phyloP scores from a whole-genome alignment of 1,140 invertebrate genomes.

The roundworm (Caenorhabditis elegans) region DNA sequence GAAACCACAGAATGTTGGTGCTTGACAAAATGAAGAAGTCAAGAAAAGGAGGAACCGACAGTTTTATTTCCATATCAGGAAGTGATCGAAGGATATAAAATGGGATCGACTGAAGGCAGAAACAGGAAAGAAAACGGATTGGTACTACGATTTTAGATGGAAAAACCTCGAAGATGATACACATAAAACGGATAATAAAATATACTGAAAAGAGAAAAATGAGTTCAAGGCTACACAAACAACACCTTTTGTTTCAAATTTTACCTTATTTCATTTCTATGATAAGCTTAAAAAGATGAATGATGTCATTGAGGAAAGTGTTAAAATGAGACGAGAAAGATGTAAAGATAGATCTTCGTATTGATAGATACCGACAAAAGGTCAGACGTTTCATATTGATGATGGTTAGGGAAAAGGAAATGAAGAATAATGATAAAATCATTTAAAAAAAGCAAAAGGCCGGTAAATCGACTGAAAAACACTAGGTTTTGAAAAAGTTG shows the following conservation, averaged over 20 bases:
- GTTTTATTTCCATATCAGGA: neutral
- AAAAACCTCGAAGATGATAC: neutral
- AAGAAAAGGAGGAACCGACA: neutral
- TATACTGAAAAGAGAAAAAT: neutral
- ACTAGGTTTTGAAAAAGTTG: too few species aligned
- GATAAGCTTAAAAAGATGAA: conserved; percentile 6
- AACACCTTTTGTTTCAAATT: conserved; percentile 20
- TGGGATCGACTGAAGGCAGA: neutral
- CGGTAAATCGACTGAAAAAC: neutral
- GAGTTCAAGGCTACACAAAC: conserved; percentile 20
- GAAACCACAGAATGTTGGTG: neutral
- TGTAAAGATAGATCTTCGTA: too few species aligned
- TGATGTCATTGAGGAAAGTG: neutral
- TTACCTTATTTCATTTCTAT: neutral
- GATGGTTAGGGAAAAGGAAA: neutral
- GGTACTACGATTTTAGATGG: neutral
- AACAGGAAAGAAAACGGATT: neutral
- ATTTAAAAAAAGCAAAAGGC: neutral
- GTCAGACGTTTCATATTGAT: neutral
- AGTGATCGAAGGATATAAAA: neutral
- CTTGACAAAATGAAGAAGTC: neutral
- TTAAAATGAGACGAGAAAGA: neutral
- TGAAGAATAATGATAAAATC: neutral
- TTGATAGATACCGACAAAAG: neutral
- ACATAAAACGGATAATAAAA: neutral